Evolutionary conservation across 1,140 invertebrate species (phyloP), one percentile per base, ranked within the genome.

Genomic region (Drosophila quadrilineata): DNA sequence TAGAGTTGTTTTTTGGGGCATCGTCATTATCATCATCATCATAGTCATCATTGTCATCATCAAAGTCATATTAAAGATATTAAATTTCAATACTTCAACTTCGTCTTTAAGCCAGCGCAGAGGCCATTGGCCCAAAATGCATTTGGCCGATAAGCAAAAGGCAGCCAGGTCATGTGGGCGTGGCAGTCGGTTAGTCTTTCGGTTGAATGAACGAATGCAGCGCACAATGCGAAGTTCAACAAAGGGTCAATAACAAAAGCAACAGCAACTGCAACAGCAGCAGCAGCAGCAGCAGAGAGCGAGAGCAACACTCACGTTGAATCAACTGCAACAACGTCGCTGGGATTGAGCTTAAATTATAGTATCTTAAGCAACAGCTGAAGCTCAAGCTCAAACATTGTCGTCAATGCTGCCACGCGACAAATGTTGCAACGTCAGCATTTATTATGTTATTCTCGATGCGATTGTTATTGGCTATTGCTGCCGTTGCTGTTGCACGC

Each of bases 151-250:
- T 29, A 71, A 16, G 16, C n/a, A n/a, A n/a, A n/a, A n/a, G n/a
- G n/a, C n/a, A n/a, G 17, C 57, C 26, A 21, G 43, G 48, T 75
- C 21, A n/a, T 64, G 64, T 9, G 62, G 10, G 54, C 26, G 28
- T 58, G 46, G 49, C 26, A 24, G 22, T 40, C 41, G 67, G 73
- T 75, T 85, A 36, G 74, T 67, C 59, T 85, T 71, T 80, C 63
- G 71, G 80, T 85, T 85, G 80, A 85, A 85, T 75, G 80, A 66
- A 66, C 62, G 54, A 22, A 79, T 50, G 58, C 62, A 74, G 77
- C 75, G 74, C 85, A 62, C 35, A 28, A 52, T 31, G 52, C 54
- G 36, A 33, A 77, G 56, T 60, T 33, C 79, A 85, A 85, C 77
- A 85, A 66, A 68, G 29, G 64, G 56, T 70, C 73, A 77, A 73